Conservation (phyloP, 2,113 vertebrate genomes). For the Limnothrissa miodon region DNA sequence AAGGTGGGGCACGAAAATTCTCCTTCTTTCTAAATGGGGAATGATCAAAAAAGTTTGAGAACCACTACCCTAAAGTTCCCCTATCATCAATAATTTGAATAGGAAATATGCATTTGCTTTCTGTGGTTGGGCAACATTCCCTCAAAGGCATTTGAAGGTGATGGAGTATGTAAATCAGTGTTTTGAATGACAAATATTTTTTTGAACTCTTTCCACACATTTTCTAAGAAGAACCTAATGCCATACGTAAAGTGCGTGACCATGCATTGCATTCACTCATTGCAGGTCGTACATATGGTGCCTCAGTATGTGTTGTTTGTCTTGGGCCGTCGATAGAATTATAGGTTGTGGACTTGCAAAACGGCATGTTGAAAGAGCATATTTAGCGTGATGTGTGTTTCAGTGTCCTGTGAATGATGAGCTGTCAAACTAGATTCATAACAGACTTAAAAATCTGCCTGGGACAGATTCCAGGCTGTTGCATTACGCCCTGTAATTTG, state of each 20-base stretch:
- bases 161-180: background rate
- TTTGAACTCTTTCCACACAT: background rate
- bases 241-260: background rate
- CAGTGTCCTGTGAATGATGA: background rate
- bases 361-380: background rate
- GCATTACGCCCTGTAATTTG: constrained; percentile 1
- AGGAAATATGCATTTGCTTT: background rate
- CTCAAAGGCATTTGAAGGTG: background rate
- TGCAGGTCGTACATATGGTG: background rate
- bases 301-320: background rate
- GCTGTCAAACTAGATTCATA: constrained; percentile 13
- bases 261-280: background rate
- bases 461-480: background rate
- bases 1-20: too few relatives aligned
- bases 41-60: too few relatives aligned
- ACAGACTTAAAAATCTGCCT: background rate
- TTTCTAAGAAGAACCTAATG: background rate
- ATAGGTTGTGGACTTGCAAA: background rate
- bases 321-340: background rate
- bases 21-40: too few relatives aligned
- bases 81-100: background rate
- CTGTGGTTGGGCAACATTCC: background rate
- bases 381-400: background rate
- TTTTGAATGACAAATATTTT: constrained; percentile 6
- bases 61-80: background rate